Evolutionary conservation across 2,113 vertebrate species (phyloP), one percentile per base, ranked within the genome.

Genomic region (Pavo muticus): DNA sequence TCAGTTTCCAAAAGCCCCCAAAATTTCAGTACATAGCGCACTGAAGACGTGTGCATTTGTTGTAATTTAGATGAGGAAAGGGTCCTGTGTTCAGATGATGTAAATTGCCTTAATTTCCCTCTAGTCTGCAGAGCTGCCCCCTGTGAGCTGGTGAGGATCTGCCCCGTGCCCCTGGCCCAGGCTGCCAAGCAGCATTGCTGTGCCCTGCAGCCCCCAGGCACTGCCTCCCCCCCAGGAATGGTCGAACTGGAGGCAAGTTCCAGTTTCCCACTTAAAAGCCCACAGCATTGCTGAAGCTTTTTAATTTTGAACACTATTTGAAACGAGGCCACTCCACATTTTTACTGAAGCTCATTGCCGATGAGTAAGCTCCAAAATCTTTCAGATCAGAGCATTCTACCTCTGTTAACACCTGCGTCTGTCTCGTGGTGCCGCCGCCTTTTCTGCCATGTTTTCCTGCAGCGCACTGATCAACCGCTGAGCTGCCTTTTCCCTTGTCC

Each of bases 401-500:
- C 87, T 95, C 83, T 93, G 29, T 87, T 42, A 27, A 18, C 68
- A 45, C 91, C 68, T 73, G 81, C 76, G 14, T 72, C 72, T 83
- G 9, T n/a, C 64, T n/a, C 3, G 91, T 90, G 90, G 87, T 87
- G 93, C 73, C 47, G 70, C 82, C 61, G 18, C 84, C 89, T 50
- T 91, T 96, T 95, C 97, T 95, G 95, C 95, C 96, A 57, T 72
- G 79, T 1, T 44, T 18, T 93, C 87, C 95, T 82, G 69, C 93
- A 47, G 68, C 11, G 84, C 96, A 87, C 92, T 87, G 87, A 90
- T 87, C 65, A 74, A 95, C 97, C 73, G 94, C 97, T 97, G 98
- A 98, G 95, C 97, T 95, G 96, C 96, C 97, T 97, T 93, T 97
- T 93, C 91, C 90, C 16, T 67, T 93, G 95, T 97, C 94, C 97